Conservation (phyloP, 2,113 vertebrate species). For the Empidonax traillii region DNA sequence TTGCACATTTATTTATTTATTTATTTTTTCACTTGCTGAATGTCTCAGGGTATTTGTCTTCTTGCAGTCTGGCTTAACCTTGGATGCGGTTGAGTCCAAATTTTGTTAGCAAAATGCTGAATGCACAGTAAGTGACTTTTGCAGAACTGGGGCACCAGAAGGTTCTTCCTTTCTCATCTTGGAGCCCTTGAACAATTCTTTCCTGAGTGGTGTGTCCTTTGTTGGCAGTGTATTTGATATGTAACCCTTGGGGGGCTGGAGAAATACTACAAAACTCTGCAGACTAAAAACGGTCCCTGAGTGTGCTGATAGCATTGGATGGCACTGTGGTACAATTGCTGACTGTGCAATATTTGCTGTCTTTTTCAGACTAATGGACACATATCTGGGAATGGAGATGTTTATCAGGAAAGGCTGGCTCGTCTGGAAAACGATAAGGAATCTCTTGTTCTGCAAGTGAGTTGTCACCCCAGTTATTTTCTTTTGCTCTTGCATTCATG, state of each 20-base stretch:
- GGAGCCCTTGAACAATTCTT: neutral
- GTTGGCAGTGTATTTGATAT: neutral
- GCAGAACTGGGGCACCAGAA: slow-evolving; percentile 9
- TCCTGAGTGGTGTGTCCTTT: neutral
- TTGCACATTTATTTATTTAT: neutral
- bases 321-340: neutral
- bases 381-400: slow-evolving; percentile 84
- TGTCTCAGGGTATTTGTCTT: slow-evolving; percentile 20
- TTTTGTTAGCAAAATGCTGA: slow-evolving; percentile 27
- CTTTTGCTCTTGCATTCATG: neutral
- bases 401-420: slow-evolving; percentile 94
- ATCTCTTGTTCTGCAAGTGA: slow-evolving; percentile 95
- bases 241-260: neutral
- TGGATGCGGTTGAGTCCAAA: neutral
- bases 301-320: neutral
- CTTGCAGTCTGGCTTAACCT: neutral
- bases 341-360: neutral
- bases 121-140: slow-evolving; percentile 14
- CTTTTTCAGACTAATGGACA: slow-evolving; percentile 90
- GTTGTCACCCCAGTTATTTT: slow-evolving; percentile 13
- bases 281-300: neutral
- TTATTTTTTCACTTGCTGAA: neutral
- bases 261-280: neutral
- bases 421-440: slow-evolving; percentile 95
- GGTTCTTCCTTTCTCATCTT: slow-evolving; percentile 11